Percentiles rank a stretch among this genome's conserved stretches.
phyloP scores from a whole-genome alignment of 2,888 invertebrate species.

The Drosophila helvetica region DNA sequence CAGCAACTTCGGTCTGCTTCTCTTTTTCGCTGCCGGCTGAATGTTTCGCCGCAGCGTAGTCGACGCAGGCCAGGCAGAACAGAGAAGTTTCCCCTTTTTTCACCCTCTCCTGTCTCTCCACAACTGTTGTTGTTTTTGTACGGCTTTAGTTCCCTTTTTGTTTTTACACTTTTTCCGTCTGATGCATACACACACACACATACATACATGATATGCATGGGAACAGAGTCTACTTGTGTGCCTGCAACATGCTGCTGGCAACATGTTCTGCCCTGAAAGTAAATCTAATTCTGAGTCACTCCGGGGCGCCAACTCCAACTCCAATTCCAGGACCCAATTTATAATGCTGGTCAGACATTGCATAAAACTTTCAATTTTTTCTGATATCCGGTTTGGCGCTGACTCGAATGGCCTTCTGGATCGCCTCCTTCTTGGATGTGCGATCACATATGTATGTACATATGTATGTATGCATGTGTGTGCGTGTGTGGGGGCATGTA shows the following conservation, averaged over 20 bases:
- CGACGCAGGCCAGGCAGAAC: constrained; percentile 2
- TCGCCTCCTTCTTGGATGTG: constrained; percentile 20
- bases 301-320: constrained; percentile 2
- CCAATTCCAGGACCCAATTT: constrained; percentile 7
- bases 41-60: neutral
- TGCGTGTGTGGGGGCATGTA: neutral
- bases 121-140: constrained; percentile 62
- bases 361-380: constrained; percentile 72
- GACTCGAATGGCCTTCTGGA: constrained; percentile 55
- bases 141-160: constrained; percentile 74
- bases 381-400: constrained; percentile 69
- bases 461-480: constrained; percentile 1
- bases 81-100: constrained; percentile 55
- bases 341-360: constrained; percentile 34
- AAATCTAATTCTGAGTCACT: constrained; percentile 34
- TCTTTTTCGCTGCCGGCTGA: constrained; percentile 1
- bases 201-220: neutral
- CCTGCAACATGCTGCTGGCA: constrained; percentile 35
- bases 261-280: constrained; percentile 16
- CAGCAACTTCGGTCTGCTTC: constrained; percentile 8
- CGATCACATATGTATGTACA: neutral
- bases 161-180: neutral
- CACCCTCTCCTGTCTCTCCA: constrained; percentile 70
- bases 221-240: constrained; percentile 6
- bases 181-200: constrained; percentile 5